A percentile compares a stretch with the other conserved stretches of the same genome.
phyloP scores from a whole-genome alignment of 2,888 invertebrate species.

The Cinara cedri region DNA sequence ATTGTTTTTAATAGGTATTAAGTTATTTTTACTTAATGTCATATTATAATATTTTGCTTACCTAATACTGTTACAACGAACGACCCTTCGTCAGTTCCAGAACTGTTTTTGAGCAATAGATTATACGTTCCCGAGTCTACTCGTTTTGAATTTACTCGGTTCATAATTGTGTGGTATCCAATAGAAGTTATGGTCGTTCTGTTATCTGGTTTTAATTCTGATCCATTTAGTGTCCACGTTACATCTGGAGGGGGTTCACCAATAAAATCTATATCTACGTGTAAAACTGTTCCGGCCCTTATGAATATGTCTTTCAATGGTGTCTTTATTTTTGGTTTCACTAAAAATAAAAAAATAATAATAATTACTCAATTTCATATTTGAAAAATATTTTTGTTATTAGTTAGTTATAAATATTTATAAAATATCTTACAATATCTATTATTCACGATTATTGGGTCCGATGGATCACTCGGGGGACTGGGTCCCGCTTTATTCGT shows the following conservation, averaged over 20 bases:
- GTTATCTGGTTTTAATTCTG: constrained; percentile 72
- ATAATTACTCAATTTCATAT: too few species aligned
- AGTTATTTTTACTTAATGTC: constrained; percentile 17
- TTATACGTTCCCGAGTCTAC: constrained; percentile 90
- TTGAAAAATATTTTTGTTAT: not conserved
- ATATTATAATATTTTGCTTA: constrained; percentile 60
- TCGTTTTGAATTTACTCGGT: constrained; percentile 91
- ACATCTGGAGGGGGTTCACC: constrained; percentile 93
- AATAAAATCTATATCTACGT: constrained; percentile 86
- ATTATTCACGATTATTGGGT: constrained; percentile 82
- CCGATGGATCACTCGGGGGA: constrained; percentile 93
- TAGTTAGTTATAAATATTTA: not conserved
- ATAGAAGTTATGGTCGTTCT: constrained; percentile 88
- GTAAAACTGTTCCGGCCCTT: constrained; percentile 91
- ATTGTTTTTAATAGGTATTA: not conserved
- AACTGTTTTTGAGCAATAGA: constrained; percentile 86
- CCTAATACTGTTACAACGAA: constrained; percentile 87
- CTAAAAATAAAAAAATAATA: constrained; percentile 63
- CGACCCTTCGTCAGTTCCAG: constrained; percentile 90
- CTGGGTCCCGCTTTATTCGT: constrained; percentile 94
- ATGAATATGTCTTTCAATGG: constrained; percentile 87
- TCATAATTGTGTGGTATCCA: constrained; percentile 88
- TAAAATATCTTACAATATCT: constrained; percentile 70
- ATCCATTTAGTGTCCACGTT: constrained; percentile 81
- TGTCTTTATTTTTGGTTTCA: constrained; percentile 93